A percentile compares a stretch with the other conserved stretches of the same genome.
Evolutionary conservation across 2,888 invertebrate species (phyloP).

Genomic region (Tipula lateralis): DNA sequence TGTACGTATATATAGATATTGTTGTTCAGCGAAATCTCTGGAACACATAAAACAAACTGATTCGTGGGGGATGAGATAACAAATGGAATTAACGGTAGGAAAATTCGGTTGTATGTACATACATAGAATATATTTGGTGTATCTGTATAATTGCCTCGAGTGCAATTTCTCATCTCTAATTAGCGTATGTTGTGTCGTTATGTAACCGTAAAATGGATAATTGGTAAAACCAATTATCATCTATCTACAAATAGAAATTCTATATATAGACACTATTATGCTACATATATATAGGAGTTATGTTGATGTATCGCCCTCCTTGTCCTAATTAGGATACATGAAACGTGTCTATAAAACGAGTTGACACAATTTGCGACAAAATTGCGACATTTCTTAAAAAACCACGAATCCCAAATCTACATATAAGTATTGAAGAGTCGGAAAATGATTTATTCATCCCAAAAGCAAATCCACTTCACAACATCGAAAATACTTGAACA

Average conservation of each 20-base stretch:
- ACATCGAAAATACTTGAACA: background rate
- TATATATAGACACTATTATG: background rate
- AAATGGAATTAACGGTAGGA: background rate
- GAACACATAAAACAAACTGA: background rate
- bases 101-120: background rate
- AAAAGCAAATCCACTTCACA: background rate
- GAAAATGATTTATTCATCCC: background rate
- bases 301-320: background rate
- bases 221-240: conserved; percentile 25
- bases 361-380: background rate
- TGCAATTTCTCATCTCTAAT: conserved; percentile 28
- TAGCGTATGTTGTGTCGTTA: conserved; percentile 28
- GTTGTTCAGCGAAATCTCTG: background rate
- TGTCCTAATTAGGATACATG: background rate
- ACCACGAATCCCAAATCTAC: background rate
- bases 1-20: background rate
- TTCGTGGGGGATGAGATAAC: background rate
- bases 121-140: background rate
- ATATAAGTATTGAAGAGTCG: background rate
- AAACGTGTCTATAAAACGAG: background rate
- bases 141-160: conserved; percentile 26
- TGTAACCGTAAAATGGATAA: conserved; percentile 26
- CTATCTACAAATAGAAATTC: conserved; percentile 12
- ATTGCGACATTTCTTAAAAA: background rate
- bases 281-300: background rate